Percentiles rank a stretch among this genome's conserved stretches.
Conservation (phyloP, 2,888 invertebrate species). For the Linyphia triangularis region DNA sequence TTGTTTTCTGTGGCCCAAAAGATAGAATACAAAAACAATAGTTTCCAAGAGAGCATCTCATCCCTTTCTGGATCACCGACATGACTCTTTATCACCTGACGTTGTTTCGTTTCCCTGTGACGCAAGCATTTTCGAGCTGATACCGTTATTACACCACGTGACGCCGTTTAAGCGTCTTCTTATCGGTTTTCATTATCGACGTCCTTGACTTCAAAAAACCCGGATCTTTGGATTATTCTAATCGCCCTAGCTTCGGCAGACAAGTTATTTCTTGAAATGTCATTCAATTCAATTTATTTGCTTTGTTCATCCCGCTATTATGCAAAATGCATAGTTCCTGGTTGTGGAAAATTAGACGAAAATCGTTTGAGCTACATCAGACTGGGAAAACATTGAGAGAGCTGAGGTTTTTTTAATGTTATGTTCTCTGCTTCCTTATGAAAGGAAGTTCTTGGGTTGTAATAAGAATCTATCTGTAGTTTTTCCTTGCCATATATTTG, state of each 20-base stretch:
- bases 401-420: no score
- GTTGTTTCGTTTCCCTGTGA: neutral
- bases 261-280: slow-evolving; percentile 33
- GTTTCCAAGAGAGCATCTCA: no score
- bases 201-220: slow-evolving; percentile 64
- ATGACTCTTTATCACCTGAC: neutral
- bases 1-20: no score
- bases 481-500: no score
- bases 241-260: slow-evolving; percentile 16
- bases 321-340: slow-evolving; percentile 13
- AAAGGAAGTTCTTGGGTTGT: no score
- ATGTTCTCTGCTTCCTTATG: no score
- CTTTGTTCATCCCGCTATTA: neutral
- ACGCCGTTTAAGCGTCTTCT: slow-evolving; percentile 2
- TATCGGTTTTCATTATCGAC: slow-evolving; percentile 39
- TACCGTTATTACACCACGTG: slow-evolving; percentile 24
- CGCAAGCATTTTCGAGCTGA: neutral
- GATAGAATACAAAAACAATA: no score
- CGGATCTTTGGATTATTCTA: slow-evolving; percentile 58
- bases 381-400: no score
- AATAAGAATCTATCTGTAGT: no score
- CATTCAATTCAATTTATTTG: slow-evolving; percentile 20
- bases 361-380: no score
- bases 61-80: neutral
- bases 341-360: no score